These are phyloP conservation scores for Pseudolycoriella hygida DNA, from an alignment of 2,888 invertebrate species.

Conservation along the genomic window DNA sequence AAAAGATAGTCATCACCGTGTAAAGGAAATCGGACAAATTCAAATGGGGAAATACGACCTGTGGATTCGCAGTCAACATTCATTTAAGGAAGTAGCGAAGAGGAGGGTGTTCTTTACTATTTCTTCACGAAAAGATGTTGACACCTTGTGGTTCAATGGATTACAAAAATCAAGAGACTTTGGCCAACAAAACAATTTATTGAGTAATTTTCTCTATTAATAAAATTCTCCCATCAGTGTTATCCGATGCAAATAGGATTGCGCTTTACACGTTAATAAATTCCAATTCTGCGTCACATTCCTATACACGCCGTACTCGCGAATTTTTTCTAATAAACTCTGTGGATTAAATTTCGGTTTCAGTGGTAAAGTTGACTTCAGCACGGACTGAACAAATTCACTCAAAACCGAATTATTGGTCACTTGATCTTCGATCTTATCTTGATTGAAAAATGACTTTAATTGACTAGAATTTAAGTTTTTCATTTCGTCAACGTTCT, in stretches of 20 bases:
- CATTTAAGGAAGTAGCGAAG: no score
- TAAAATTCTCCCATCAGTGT: conserved; percentile 62
- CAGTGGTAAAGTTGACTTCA: conserved; percentile 33
- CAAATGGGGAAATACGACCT: no score
- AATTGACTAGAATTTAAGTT: not conserved
- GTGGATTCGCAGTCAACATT: no score
- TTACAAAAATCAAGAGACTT: no score
- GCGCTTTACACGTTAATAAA: conserved; percentile 59
- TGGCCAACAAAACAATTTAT: not conserved
- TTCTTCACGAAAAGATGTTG: no score
- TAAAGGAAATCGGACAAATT: no score
- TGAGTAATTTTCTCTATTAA: not conserved
- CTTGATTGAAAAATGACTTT: not conserved
- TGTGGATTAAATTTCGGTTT: conserved; percentile 50
- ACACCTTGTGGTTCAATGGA: no score
- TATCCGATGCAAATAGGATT: conserved; percentile 60
- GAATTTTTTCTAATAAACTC: conserved; percentile 48
- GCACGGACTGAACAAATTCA: conserved; percentile 37
- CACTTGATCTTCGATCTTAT: not conserved
- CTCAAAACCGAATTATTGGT: conserved; percentile 27
- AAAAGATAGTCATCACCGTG: no score
- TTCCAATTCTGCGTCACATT: conserved; percentile 46
- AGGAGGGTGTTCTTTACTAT: no score
- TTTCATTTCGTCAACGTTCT: not conserved
- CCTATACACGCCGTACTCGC: conserved; percentile 41